Conservation (phyloP, 2,888 invertebrate genomes). For the Ptilodon capucinus region DNA sequence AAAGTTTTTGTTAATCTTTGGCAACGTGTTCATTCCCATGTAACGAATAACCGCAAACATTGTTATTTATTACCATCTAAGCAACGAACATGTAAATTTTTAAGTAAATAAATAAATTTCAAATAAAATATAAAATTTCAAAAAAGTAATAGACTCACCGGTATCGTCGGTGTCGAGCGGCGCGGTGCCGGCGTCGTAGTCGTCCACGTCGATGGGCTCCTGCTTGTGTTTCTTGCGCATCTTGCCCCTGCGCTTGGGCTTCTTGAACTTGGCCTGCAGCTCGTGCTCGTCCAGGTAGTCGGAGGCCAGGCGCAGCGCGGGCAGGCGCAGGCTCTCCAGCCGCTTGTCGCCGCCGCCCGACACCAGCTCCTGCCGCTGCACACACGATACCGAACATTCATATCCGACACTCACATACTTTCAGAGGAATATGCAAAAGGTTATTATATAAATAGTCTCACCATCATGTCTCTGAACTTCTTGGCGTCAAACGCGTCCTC, state of each 20-base stretch:
- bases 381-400: neutral
- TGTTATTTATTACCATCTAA: too few relatives aligned
- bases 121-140: too few relatives aligned
- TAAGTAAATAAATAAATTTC: too few relatives aligned
- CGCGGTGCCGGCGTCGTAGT: slow-evolving; percentile 60
- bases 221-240: slow-evolving; percentile 69
- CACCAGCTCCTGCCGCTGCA: slow-evolving; percentile 50
- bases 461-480: slow-evolving; percentile 72
- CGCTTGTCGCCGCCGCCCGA: slow-evolving; percentile 76
- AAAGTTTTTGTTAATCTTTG: too few relatives aligned
- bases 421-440: too few relatives aligned
- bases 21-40: too few relatives aligned
- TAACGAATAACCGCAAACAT: too few relatives aligned
- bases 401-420: too few relatives aligned
- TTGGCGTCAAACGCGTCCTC: slow-evolving; percentile 81
- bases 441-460: slow-evolving; percentile 23
- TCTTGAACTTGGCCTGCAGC: slow-evolving; percentile 92
- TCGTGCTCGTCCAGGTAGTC: slow-evolving; percentile 95
- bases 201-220: slow-evolving; percentile 79
- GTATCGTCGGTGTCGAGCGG: slow-evolving; percentile 85
- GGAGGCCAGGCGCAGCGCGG: slow-evolving; percentile 87
- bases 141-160: slow-evolving; percentile 53
- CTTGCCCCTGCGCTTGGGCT: slow-evolving; percentile 88
- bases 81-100: too few relatives aligned
- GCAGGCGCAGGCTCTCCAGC: slow-evolving; percentile 88